Conservation (phyloP, 1,140 invertebrate species). For the Aphelenchoides fujianensis region DNA sequence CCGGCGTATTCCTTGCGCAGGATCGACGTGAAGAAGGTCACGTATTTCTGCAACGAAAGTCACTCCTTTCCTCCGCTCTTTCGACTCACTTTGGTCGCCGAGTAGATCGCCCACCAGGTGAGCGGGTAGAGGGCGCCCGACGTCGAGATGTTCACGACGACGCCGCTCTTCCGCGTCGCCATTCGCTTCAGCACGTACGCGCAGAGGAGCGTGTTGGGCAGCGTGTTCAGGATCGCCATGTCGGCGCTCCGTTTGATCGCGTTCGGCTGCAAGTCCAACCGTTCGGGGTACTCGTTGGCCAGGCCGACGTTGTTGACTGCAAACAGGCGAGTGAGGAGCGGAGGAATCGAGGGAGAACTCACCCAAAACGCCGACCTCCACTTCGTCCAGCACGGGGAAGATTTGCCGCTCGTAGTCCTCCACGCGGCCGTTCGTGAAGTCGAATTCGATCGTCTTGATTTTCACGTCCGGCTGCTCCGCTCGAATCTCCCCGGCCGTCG, state of each 20-base stretch:
- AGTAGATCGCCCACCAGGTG: conserved; percentile 51
- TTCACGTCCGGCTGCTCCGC: conserved; percentile 30
- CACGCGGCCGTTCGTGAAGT: conserved; percentile 47
- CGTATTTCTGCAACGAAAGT: conserved; percentile 48
- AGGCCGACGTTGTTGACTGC: conserved; percentile 56
- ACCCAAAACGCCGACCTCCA: conserved; percentile 56
- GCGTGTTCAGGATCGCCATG: conserved; percentile 28
- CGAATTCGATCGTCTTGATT: conserved; percentile 45
- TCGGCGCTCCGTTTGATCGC: neutral
- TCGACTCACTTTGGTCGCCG: conserved; percentile 51
- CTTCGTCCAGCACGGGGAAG: conserved; percentile 35
- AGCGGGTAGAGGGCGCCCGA: conserved; percentile 34
- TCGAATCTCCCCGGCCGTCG: conserved; percentile 46
- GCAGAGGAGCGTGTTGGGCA: conserved; percentile 38
- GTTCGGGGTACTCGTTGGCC: conserved; percentile 57
- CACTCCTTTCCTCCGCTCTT: neutral
- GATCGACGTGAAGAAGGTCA: conserved; percentile 38
- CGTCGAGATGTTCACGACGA: conserved; percentile 41
- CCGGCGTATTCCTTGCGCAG: conserved; percentile 52
- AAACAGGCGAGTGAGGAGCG: neutral
- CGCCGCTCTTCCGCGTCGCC: conserved; percentile 32
- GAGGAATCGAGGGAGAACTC: neutral
- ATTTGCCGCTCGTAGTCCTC: conserved; percentile 45
- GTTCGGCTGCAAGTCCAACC: conserved; percentile 35
- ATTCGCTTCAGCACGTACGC: conserved; percentile 43